Conservation (phyloP, 92 coral and sea anemone species). For the Chrysogorgia sp. region DNA sequence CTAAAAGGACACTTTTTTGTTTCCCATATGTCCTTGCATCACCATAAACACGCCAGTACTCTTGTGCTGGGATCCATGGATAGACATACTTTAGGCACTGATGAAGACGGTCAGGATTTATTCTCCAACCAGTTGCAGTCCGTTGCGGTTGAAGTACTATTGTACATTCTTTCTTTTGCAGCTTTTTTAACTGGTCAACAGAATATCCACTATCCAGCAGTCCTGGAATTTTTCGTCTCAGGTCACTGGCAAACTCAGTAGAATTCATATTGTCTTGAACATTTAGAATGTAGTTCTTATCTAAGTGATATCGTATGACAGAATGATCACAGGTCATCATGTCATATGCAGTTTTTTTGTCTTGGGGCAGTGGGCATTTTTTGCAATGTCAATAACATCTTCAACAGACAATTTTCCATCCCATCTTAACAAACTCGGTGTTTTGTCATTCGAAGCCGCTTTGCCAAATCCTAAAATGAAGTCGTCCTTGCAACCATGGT, state of each 20-base stretch:
- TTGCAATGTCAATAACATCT: slow-evolving; percentile 53
- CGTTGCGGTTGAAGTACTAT: slow-evolving; percentile 1
- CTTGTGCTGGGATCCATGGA: slow-evolving; percentile 44
- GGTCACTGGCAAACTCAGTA: slow-evolving; percentile 19
- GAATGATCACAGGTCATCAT: slow-evolving; percentile 19
- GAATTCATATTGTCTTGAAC: slow-evolving; percentile 47
- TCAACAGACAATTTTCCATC: slow-evolving; percentile 56
- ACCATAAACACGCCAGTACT: slow-evolving; percentile 31
- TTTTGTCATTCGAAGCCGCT: slow-evolving; percentile 34
- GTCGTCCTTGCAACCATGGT: slow-evolving; percentile 56
- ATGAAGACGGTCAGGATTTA: slow-evolving; percentile 43
- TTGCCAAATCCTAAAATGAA: slow-evolving; percentile 49
- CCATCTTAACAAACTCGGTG: slow-evolving; percentile 20
- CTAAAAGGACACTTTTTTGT: slow-evolving; percentile 42
- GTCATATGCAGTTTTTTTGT: slow-evolving; percentile 25
- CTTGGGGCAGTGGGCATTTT: slow-evolving; percentile 28
- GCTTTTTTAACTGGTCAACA: slow-evolving; percentile 20
- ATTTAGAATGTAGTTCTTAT: slow-evolving; percentile 9
- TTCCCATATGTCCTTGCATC: slow-evolving; percentile 60
- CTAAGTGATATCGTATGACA: slow-evolving; percentile 13
- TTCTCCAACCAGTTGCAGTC: slow-evolving; percentile 41
- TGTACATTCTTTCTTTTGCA: not conserved
- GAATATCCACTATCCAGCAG: not conserved
- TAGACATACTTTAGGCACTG: slow-evolving; percentile 35
- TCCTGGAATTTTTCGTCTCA: slow-evolving; percentile 3